Base-by-base conservation (phyloP, 2,888 invertebrate species). In the Aporophyla lueneburgensis region DNA sequence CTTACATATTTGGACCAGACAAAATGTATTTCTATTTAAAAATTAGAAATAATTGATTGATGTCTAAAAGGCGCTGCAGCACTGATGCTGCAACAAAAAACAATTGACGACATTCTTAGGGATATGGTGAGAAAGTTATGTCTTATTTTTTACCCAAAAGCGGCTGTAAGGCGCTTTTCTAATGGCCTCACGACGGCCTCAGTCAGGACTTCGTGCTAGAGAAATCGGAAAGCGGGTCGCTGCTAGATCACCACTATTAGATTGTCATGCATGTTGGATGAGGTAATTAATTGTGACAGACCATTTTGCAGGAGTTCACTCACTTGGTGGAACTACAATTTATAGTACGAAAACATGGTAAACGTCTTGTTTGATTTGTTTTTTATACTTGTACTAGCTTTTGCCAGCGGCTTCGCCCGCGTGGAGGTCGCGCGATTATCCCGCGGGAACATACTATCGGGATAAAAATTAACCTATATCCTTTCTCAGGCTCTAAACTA, bases 161-260 rank as follows among this genome's bases (percentile, higher is more conserved):
- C 69, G 14, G 24, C 46, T 68, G 5, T 14, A 46, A 68, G 69
- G 19, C 87, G 88, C 90, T 56, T 6, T 54, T 86, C 90, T 91
- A 54, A 54, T 91, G 88, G 94, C 95, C 91, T 67, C 86, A 87
- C 86, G 76, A 49, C 70, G 67, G 85, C 89, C 86, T 87, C 84
- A 91, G 90, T 93, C 92, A 94, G 94, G 93, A 92, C 92, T 92
- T 96, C 96, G 95, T 96, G 96, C 94, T 84, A 91, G 95, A 94
- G 96, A 96, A 95, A 96, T 95, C 96, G 93, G 95, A 95, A 95
- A 96, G 95, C 95, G 94, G 95, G 94, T 93, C 94, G 93, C 92
- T 88, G 91, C 93, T 93, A 94, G 95, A 96, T 96, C 94, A 94
- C 93, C 89, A 91, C 95, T 94, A 95, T 96, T 95, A 96, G 95